These are phyloP conservation scores for Bilobella aurantiaca DNA, from an alignment of 1,140 invertebrate genomes.

Conservation along the genomic window DNA sequence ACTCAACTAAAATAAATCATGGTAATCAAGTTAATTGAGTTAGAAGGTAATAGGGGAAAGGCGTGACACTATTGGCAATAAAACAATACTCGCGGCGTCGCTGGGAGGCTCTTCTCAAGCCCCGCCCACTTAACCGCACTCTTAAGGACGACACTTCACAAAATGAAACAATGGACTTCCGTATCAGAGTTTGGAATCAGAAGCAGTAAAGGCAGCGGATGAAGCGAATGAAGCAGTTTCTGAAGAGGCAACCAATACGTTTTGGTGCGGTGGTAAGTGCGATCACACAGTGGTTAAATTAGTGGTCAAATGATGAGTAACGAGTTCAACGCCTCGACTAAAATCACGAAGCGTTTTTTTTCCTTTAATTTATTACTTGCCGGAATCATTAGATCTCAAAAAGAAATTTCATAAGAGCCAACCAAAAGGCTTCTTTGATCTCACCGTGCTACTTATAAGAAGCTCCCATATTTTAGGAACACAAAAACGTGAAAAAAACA, in stretches of 20 bases:
- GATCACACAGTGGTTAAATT: conserved; percentile 8
- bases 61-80: neutral
- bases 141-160: neutral
- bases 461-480: too few relatives aligned
- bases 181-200: neutral
- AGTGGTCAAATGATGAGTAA: neutral
- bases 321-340: conserved; percentile 1
- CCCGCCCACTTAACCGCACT: too few relatives aligned
- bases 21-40: neutral
- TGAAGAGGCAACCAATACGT: neutral
- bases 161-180: neutral
- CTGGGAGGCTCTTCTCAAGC: neutral
- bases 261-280: neutral
- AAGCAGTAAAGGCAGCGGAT: neutral
- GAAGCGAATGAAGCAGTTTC: neutral
- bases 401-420: neutral
- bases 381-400: conserved; percentile 5
- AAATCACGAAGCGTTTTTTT: neutral
- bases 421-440: too few relatives aligned
- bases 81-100: neutral
- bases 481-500: too few relatives aligned
- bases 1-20: too few relatives aligned
- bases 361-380: neutral
- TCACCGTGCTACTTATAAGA: too few relatives aligned
- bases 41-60: neutral